Conservation (phyloP, 2,888 invertebrate genomes). For the Polia nebulosa region DNA sequence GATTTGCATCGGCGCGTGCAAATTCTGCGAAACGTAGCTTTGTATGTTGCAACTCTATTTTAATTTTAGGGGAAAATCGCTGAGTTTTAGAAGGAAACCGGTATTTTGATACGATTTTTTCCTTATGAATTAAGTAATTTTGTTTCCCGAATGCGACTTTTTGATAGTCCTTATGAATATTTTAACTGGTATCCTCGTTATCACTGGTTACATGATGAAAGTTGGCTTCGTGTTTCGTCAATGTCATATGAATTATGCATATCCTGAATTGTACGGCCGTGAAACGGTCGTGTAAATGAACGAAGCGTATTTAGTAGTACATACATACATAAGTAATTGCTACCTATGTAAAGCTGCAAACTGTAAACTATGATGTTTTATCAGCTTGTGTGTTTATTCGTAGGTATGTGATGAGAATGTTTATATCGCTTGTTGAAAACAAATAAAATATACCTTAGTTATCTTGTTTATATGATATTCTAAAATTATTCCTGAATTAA, state of each 20-base stretch:
- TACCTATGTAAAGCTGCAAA: constrained; percentile 6
- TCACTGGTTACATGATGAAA: constrained; percentile 10
- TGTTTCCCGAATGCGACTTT: constrained; percentile 4
- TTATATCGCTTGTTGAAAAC: background rate
- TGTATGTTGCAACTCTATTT: constrained; percentile 15
- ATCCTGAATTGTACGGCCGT: constrained; percentile 19
- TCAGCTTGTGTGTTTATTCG: background rate
- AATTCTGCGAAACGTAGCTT: constrained; percentile 50
- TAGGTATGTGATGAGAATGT: too few species aligned
- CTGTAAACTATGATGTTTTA: background rate
- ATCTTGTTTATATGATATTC: background rate
- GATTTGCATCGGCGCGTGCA: constrained; percentile 70
- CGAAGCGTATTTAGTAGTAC: background rate
- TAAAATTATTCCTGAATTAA: too few species aligned
- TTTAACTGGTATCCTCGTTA: constrained; percentile 14
- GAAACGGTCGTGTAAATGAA: constrained; percentile 11
- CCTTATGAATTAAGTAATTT: constrained; percentile 16
- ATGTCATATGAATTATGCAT: constrained; percentile 35
- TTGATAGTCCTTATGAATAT: background rate
- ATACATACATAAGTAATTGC: background rate
- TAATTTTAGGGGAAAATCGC: constrained; percentile 36
- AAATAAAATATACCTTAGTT: constrained; percentile 6
- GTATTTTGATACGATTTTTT: constrained; percentile 13
- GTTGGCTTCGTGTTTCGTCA: constrained; percentile 28
- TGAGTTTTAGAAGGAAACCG: constrained; percentile 32